A percentile compares a stretch with the other conserved stretches of the same genome.
phyloP scores from a whole-genome alignment of 2,113 vertebrate genomes.

The Grantiella picta region DNA sequence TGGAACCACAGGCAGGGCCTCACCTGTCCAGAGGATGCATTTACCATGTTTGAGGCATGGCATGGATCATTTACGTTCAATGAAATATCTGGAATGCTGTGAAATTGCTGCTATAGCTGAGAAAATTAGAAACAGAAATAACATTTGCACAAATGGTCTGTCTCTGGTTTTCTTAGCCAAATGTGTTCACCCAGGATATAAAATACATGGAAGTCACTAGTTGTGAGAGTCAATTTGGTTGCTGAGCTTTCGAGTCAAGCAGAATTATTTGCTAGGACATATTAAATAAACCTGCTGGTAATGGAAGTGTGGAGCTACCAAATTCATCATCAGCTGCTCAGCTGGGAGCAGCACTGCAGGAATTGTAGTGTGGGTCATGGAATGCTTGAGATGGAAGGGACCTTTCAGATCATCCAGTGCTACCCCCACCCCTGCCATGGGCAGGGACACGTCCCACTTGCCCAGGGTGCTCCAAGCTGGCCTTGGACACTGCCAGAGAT shows the following conservation, averaged over 20 bases:
- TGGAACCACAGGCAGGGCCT: background rate
- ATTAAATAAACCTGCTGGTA: background rate
- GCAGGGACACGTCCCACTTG: background rate
- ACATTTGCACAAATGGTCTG: background rate
- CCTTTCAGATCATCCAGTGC: background rate
- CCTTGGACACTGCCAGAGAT: too few relatives aligned
- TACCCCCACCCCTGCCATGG: background rate
- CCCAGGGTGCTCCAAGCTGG: too few relatives aligned
- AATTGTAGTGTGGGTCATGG: too few relatives aligned
- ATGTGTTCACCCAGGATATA: background rate
- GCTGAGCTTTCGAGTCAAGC: background rate
- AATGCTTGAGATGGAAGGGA: background rate
- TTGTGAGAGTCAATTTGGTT: background rate
- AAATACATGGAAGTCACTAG: background rate
- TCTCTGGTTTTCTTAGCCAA: background rate
- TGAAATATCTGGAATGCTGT: background rate
- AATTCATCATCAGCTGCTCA: too few relatives aligned
- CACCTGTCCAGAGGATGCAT: background rate
- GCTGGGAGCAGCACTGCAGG: background rate
- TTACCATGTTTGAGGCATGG: background rate
- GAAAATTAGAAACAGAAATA: background rate
- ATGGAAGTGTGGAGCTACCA: background rate
- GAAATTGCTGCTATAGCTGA: background rate
- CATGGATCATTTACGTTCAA: background rate
- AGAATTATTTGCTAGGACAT: background rate